phyloP scores from a whole-genome alignment of 2,113 vertebrate species.

The Paradisaea rubra region DNA sequence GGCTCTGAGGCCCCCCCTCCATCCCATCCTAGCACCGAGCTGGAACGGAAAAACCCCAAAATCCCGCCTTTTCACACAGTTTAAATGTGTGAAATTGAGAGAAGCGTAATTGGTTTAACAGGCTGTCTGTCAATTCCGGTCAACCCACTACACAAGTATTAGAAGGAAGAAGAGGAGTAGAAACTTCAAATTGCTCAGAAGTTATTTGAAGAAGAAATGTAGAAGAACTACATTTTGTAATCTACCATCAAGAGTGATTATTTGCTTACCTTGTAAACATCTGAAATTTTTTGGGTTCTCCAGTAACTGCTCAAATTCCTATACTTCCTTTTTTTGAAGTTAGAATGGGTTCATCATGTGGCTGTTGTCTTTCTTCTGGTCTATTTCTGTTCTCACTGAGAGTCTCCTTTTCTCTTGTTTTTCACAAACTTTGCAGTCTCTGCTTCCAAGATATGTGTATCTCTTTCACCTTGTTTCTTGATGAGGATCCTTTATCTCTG shows the following conservation, averaged over 20 bases:
- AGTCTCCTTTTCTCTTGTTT: background rate
- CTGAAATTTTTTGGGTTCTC: background rate
- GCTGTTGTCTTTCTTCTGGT: background rate
- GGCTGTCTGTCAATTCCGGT: too few species aligned
- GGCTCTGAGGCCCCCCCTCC: too few species aligned
- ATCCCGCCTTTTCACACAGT: too few species aligned
- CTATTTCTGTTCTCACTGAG: background rate
- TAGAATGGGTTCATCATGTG: background rate
- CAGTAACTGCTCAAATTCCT: background rate
- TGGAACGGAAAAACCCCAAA: too few species aligned
- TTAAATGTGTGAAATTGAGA: too few species aligned
- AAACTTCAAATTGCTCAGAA: background rate
- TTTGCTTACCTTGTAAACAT: background rate
- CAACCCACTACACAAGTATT: background rate
- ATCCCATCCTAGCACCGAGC: too few species aligned
- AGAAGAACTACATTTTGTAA: background rate
- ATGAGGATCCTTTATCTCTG: background rate
- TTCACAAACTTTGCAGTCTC: background rate
- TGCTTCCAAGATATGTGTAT: background rate
- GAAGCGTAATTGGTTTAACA: too few species aligned
- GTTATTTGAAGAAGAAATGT: background rate
- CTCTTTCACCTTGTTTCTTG: constrained; percentile 8
- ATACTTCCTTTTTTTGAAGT: background rate
- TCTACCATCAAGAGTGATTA: background rate
- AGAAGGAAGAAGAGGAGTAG: background rate